These are phyloP conservation scores for Parauchenoglanis punctatus DNA, from an alignment of 2,797 vertebrate genomes.

Conservation along the genomic window DNA sequence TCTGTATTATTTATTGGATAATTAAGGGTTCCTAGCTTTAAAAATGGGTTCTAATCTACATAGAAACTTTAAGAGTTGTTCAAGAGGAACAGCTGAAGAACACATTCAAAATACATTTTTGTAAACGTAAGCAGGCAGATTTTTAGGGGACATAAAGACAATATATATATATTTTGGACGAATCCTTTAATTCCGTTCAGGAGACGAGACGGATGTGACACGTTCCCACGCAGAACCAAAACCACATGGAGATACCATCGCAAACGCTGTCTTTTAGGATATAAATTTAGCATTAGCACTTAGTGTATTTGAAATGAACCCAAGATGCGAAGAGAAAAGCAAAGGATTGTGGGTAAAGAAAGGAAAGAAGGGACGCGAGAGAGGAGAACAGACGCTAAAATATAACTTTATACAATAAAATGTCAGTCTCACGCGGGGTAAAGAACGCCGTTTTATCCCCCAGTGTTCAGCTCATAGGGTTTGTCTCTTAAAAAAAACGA, in stretches of 20 bases:
- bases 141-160: background rate
- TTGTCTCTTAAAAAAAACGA: conserved; percentile 75
- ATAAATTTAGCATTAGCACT: background rate
- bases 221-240: background rate
- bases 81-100: background rate
- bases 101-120: background rate
- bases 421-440: conserved; percentile 62
- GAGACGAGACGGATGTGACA: background rate
- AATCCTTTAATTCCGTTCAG: background rate
- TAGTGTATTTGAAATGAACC: background rate
- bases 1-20: background rate
- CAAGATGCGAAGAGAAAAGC: background rate
- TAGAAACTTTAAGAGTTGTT: background rate
- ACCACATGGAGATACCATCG: background rate
- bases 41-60: background rate
- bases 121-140: background rate
- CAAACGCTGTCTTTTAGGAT: background rate
- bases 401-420: conserved; percentile 69
- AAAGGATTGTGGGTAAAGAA: conserved; percentile 5
- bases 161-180: background rate
- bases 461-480: conserved; percentile 82
- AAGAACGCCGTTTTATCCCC: conserved; percentile 70
- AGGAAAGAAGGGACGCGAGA: background rate
- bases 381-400: background rate
- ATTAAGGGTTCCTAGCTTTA: background rate